These are phyloP conservation scores for Zoroaster sp. DNA, from an alignment of 53 echinoderm and acorn worm genomes.

Conservation along the genomic window DNA sequence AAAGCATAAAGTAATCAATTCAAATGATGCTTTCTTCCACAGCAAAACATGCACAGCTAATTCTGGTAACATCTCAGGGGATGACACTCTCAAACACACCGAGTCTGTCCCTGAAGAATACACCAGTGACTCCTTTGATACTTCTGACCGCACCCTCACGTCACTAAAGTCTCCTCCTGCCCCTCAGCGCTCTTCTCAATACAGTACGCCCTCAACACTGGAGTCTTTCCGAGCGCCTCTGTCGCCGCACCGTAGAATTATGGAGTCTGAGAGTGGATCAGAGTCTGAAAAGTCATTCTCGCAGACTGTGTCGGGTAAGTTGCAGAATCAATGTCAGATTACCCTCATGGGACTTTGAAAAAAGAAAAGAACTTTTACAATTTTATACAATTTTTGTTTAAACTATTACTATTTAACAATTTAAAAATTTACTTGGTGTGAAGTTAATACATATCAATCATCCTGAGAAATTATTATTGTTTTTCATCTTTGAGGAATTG, in stretches of 20 bases:
- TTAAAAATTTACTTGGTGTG: no score
- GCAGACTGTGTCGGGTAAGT: conserved; percentile 93
- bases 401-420: no score
- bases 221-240: conserved; percentile 53
- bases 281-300: conserved; percentile 96
- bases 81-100: conserved; percentile 83
- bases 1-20: no score
- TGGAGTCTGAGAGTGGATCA: conserved; percentile 94
- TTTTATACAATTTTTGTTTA: no score
- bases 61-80: conserved; percentile 60
- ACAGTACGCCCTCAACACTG: conserved; percentile 48
- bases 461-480: no score
- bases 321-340: no score
- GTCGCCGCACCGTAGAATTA: conserved; percentile 63
- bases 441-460: no score
- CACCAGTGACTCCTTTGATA: conserved; percentile 85
- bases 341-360: no score
- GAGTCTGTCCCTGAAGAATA: conserved; percentile 75
- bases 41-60: conserved; percentile 9
- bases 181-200: neutral
- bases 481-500: no score
- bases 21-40: neutral
- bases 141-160: conserved; percentile 79
- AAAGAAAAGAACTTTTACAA: no score
- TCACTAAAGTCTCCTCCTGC: conserved; percentile 52